Evolutionary conservation across 2,888 invertebrate species (phyloP).

Genomic region (Cosmorhoe ocellata): DNA sequence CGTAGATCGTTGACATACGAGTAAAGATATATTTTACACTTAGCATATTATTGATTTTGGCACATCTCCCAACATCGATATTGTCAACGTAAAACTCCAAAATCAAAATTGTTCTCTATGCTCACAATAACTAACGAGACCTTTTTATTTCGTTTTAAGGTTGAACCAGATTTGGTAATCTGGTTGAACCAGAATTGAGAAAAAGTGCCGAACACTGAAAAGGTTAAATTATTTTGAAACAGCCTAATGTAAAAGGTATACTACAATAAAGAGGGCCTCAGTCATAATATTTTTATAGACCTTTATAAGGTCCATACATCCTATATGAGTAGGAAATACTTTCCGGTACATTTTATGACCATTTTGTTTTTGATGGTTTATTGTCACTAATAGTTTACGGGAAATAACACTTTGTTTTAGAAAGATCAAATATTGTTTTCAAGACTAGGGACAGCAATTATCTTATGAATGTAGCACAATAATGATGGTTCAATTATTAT

Average conservation of each 20-base stretch:
- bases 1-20: slow-evolving; percentile 25
- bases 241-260: slow-evolving; percentile 2
- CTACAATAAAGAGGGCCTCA: slow-evolving; percentile 7
- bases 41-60: background rate
- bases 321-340: slow-evolving; percentile 16
- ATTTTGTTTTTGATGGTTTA: slow-evolving; percentile 17
- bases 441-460: too few species aligned
- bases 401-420: too few species aligned
- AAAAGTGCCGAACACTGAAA: too few species aligned
- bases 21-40: background rate
- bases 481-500: too few species aligned
- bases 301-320: slow-evolving; percentile 26
- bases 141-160: too few species aligned
- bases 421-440: too few species aligned
- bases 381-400: too few species aligned
- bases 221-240: background rate
- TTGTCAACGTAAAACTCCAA: background rate
- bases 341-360: slow-evolving; percentile 25
- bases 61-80: slow-evolving; percentile 4
- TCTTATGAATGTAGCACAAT: too few species aligned
- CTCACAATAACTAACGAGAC: too few species aligned
- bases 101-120: background rate
- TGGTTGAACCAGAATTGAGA: too few species aligned
- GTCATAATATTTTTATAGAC: slow-evolving; percentile 34
- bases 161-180: too few species aligned